These are phyloP conservation scores for Leptarthrus brevirostris DNA, from an alignment of 2,888 invertebrate genomes.

Conservation along the genomic window DNA sequence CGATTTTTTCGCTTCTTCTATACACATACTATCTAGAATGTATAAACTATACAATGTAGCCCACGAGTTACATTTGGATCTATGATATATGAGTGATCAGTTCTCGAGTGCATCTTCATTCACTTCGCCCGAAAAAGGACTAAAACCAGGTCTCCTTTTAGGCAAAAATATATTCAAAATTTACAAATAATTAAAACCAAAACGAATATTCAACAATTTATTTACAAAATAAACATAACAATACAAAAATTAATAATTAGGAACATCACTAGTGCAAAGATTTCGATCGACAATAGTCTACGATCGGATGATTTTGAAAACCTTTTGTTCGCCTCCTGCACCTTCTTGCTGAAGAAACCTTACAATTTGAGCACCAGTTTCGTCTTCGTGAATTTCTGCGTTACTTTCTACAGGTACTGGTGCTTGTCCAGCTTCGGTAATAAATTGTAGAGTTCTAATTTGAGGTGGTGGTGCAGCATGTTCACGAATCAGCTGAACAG, in stretches of 20 bases:
- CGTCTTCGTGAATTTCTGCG: conserved; percentile 14
- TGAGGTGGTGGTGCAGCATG: conserved; percentile 24
- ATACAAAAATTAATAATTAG: conserved; percentile 2
- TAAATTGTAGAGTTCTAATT: conserved; percentile 18
- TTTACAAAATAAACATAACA: conserved; percentile 21
- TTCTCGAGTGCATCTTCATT: too few species aligned
- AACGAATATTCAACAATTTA: neutral
- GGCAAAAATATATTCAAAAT: too few species aligned
- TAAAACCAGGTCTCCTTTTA: too few species aligned
- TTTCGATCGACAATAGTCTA: conserved; percentile 4
- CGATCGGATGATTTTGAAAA: conserved; percentile 17
- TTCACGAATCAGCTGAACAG: conserved; percentile 24
- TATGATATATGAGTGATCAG: too few species aligned
- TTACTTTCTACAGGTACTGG: conserved; percentile 5
- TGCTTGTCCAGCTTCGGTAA: conserved; percentile 1
- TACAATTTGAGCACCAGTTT: conserved; percentile 1
- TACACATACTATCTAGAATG: too few species aligned
- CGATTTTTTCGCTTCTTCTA: too few species aligned
- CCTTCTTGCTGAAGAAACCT: neutral
- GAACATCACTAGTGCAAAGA: conserved; percentile 16
- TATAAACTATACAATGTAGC: too few species aligned
- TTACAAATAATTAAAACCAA: too few species aligned
- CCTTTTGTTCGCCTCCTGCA: neutral
- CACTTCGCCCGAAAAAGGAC: too few species aligned
- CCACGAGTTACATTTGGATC: too few species aligned